Conservation (phyloP, 2,113 vertebrate genomes). For the Hippocampus mohnikei region DNA sequence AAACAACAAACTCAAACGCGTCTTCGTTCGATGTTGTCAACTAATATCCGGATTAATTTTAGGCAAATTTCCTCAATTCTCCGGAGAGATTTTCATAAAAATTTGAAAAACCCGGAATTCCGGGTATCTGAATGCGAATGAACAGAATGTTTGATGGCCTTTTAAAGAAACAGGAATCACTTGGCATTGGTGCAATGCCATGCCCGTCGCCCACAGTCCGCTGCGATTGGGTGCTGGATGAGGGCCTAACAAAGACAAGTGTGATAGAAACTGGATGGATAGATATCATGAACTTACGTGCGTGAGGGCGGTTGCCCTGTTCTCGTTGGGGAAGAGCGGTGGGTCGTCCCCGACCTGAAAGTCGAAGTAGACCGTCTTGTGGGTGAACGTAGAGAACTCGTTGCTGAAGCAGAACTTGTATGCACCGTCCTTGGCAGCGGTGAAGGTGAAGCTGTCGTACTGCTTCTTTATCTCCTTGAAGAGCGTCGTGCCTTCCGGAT, state of each 20-base stretch:
- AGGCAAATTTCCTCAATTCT: too few relatives aligned
- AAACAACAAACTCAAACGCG: too few relatives aligned
- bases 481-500: constrained; percentile 83
- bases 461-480: constrained; percentile 99
- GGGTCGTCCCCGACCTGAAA: constrained; percentile 98
- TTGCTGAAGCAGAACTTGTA: constrained; percentile 99
- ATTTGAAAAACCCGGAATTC: too few relatives aligned
- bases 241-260: background rate
- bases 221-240: too few relatives aligned
- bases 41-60: too few relatives aligned
- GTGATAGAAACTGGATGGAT: background rate
- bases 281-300: constrained; percentile 77
- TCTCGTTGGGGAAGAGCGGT: constrained; percentile 95
- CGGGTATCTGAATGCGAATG: too few relatives aligned
- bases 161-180: too few relatives aligned
- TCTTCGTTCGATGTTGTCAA: too few relatives aligned
- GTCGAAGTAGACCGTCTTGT: constrained; percentile 98
- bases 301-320: constrained; percentile 92
- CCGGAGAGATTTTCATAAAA: too few relatives aligned
- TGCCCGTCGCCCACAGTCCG: too few relatives aligned
- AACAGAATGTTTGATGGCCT: too few relatives aligned
- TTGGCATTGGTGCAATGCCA: too few relatives aligned
- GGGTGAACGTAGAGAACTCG: constrained; percentile 97
- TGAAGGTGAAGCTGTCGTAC: constrained; percentile 97
- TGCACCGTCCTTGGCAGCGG: constrained; percentile 87